Conservation (phyloP, 1,140 invertebrate species). For the Macrosteles quadrilineatus region DNA sequence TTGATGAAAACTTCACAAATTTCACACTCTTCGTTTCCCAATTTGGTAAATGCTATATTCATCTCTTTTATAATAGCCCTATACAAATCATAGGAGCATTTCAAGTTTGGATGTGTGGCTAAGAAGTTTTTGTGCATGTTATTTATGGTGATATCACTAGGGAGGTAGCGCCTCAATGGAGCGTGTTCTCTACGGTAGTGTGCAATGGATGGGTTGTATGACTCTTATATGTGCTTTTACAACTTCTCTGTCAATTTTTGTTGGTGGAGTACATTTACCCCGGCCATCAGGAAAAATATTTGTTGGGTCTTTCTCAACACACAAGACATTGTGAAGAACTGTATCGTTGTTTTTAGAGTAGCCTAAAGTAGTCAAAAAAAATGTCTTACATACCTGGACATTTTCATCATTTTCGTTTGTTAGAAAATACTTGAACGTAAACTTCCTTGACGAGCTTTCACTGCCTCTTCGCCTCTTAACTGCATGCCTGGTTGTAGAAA, state of each 20-base stretch:
- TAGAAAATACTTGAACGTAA: no score
- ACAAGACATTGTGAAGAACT: conserved; percentile 13
- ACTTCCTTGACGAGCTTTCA: no score
- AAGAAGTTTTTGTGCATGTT: conserved; percentile 38
- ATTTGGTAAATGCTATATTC: conserved; percentile 36
- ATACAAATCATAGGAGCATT: conserved; percentile 36
- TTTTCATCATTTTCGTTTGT: no score
- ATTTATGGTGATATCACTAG: conserved; percentile 34
- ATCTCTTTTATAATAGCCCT: conserved; percentile 19
- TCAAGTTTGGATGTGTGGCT: conserved; percentile 27
- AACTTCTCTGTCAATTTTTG: not conserved
- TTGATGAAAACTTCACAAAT: conserved; percentile 25
- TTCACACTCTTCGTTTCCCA: conserved; percentile 38
- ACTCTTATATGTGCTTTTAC: conserved; percentile 32
- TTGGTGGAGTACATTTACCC: conserved; percentile 20
- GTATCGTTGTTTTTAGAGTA: conserved; percentile 23
- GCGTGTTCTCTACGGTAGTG: conserved; percentile 40
- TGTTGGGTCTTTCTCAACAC: not conserved
- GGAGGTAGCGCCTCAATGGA: conserved; percentile 34
- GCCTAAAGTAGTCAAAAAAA: conserved; percentile 27
- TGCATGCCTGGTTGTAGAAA: no score
- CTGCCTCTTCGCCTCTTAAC: no score
- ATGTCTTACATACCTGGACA: no score
- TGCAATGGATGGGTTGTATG: conserved; percentile 37
- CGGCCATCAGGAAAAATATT: conserved; percentile 1